Evolutionary conservation across 2,888 invertebrate genomes (phyloP).

Genomic region (Nomada goodeniana): DNA sequence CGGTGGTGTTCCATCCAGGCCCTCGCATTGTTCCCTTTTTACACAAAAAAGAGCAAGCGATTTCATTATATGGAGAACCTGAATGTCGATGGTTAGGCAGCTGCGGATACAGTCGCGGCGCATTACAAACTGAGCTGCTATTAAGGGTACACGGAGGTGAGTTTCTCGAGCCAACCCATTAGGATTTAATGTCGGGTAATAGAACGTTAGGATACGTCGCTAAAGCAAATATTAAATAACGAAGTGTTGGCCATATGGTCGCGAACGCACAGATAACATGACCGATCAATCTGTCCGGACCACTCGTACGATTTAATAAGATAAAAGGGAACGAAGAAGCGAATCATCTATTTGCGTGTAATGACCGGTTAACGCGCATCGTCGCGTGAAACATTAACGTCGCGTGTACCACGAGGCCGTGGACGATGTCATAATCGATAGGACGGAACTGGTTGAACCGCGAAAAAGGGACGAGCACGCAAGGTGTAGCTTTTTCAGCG

Average conservation of each 20-base stretch:
- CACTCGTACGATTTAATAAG: not conserved
- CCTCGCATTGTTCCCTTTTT: conserved; percentile 6
- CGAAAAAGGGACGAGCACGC: conserved; percentile 7
- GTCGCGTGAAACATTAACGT: conserved; percentile 32
- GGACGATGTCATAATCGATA: conserved; percentile 47
- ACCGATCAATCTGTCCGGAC: conserved; percentile 3
- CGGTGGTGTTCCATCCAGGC: conserved; percentile 1
- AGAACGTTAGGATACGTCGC: conserved; percentile 21
- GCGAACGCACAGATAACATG: not conserved
- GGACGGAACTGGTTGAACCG: conserved; percentile 13
- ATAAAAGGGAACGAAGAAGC: not conserved
- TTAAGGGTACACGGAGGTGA: conserved; percentile 53
- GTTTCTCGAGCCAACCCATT: conserved; percentile 51
- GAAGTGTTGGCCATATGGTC: conserved; percentile 5
- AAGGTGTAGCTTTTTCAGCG: conserved; percentile 40
- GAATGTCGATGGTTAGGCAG: conserved; percentile 51
- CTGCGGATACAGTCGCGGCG: conserved; percentile 21
- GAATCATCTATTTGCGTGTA: not conserved
- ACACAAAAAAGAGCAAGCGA: conserved; percentile 25
- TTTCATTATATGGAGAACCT: conserved; percentile 54
- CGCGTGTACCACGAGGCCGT: conserved; percentile 10
- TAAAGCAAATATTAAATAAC: conserved; percentile 37
- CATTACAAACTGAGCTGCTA: conserved; percentile 40
- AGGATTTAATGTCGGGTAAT: conserved; percentile 63
- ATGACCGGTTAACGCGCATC: not conserved